Evolutionary conservation across 2,888 invertebrate genomes (phyloP), one percentile per base, ranked within the genome.

Genomic region (Pristionchus fissidentatus): DNA sequence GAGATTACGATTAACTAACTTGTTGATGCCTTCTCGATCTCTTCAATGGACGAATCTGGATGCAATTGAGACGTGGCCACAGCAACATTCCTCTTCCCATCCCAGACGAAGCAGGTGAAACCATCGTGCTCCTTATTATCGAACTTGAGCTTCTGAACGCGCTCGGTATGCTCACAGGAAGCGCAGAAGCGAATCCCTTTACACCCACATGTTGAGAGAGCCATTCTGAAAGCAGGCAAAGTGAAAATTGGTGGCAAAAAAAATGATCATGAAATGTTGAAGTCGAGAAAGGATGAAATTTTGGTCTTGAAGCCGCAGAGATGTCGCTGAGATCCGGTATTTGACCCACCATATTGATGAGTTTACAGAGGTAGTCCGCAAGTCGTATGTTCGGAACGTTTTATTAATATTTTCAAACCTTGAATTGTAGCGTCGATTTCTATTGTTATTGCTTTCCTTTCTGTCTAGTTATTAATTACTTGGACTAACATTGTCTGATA

Each of bases 181-280:
- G 96, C 94, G 93, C 97, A 98, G 1, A 96, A 96, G 88, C 97
- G 94, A 87, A 96, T 95, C 3, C 97, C 96, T 94, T 97, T 97
- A 92, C 97, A 98, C 60, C 97, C 97, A 93, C 97, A 98, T n/a
- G 73, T 83, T 83, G 81, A 49, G 15, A 26, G 38, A 10, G 43
- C 22, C 75, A 75, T 75, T 49, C 75, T 75, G 75, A 15, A 46
- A 41, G 26, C 8, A 41, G 32, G 1, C 3, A n/a, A 70, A 70
- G 22, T n/a, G 15, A 66, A 35, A 26, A 38, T 19, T 38, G 13
- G 26, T 29, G 29, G 3, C 29, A 62, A 62, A 29, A 19, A n/a
- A 32, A 1, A 66, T 1, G 8, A 46, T 46, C 19, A 35, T 8
- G n/a, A 26, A 43, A 7, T 35, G 43, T 8, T 73, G 41, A 43